Evolutionary conservation across 1,140 invertebrate genomes (phyloP).

Genomic region (Lycorma delicatula): DNA sequence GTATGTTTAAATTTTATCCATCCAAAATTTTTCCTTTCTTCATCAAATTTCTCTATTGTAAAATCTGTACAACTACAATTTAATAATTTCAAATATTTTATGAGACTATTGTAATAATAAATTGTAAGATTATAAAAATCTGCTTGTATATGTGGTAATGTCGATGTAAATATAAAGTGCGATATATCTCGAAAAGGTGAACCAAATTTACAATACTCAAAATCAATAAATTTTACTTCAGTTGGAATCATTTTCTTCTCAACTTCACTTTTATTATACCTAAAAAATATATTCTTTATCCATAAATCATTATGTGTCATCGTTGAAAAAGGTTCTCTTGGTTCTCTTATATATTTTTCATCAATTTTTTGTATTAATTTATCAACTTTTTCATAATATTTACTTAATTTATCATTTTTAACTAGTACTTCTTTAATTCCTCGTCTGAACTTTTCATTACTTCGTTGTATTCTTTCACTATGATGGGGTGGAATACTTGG

Average conservation of each 20-base stretch:
- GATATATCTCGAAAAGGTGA: slow-evolving; percentile 9
- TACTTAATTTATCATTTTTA: too few relatives aligned
- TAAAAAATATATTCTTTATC: slow-evolving; percentile 18
- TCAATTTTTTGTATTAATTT: not conserved
- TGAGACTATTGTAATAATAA: not conserved
- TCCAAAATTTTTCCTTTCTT: not conserved
- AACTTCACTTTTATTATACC: not conserved
- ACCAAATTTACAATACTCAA: slow-evolving; percentile 7
- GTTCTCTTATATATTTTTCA: not conserved
- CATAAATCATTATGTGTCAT: slow-evolving; percentile 14
- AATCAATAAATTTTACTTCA: slow-evolving; percentile 17
- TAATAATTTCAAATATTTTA: not conserved
- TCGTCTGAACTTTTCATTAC: too few relatives aligned
- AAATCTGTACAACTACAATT: not conserved
- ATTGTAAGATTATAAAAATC: not conserved
- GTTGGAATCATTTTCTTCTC: too few relatives aligned
- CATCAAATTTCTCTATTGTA: not conserved
- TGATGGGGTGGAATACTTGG: too few relatives aligned
- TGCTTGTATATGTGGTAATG: not conserved
- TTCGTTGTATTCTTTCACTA: too few relatives aligned
- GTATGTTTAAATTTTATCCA: not conserved
- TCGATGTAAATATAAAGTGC: not conserved
- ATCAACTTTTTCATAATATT: not conserved
- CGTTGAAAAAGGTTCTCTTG: slow-evolving; percentile 16
- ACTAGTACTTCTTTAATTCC: too few relatives aligned